Base-by-base conservation (phyloP, 2,888 invertebrate genomes). In the Melinaea marsaeus region DNA sequence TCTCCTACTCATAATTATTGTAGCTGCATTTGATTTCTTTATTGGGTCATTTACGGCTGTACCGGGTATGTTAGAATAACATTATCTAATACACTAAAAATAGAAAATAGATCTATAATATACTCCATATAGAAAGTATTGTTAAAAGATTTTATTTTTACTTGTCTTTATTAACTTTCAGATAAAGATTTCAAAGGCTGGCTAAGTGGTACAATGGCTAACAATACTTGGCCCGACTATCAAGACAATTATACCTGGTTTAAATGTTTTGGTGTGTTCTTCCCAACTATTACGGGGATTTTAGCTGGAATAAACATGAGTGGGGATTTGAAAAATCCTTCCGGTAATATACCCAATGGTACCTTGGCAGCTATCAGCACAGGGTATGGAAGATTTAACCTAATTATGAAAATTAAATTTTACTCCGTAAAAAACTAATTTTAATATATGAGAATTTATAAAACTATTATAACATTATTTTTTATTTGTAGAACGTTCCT, bases 251-350 rank as follows among this genome's bases (percentile, higher is more conserved):
- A 98, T 76, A 95, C 94, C 66, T 99, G 98, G 96, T 99, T 99
- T 86, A 96, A 95, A 59, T 97, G 98, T 51, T 98, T 99, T 86
- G 99, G 99, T 42, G 97, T 99, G 2, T 99, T 99, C 86, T 99
- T 99, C 83, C 98, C 99, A 13, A 98, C 99, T 0, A 97, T 99
- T 35, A 98, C 99, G 57, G 99, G 99, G 13, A 96, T 99, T 68
- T 90, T 99, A 71, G 97, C 99, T 5, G 99, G 99, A 45, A 98
- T 99, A 74, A 99, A 99, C 81, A 99, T 99, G 99, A 98, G 98
- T 79, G 98, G 98, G 13, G 99, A 99, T 85, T 92, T 99, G 63
- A 93, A 95, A 72, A 95, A 98, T 72, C 99, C 99, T 2, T 96
- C 97, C 4, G 93, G 94, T 54, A 97, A 98, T 83, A 99, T 99